Percentiles rank a stretch among this genome's conserved stretches.
Conservation (phyloP, 2,113 vertebrate genomes). For the Dendrocopos noguchii region DNA sequence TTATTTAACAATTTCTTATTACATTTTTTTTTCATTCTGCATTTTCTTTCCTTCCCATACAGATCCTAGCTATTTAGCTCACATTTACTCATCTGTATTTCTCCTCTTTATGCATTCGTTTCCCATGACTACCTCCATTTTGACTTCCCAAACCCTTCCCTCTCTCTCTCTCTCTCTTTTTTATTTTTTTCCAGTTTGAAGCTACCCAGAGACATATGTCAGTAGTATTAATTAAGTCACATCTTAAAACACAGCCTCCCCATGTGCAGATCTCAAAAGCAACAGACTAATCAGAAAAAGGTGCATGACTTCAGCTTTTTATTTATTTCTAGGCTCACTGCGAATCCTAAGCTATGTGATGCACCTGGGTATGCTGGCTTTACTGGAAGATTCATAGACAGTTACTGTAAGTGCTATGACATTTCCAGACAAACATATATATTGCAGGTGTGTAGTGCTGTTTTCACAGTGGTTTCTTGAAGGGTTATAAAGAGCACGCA, state of each 20-base stretch:
- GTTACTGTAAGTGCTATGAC: background rate
- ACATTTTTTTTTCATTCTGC: background rate
- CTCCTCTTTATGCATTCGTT: background rate
- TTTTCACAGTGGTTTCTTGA: constrained; percentile 7
- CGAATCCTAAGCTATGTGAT: background rate
- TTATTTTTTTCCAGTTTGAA: background rate
- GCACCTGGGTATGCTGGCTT: background rate
- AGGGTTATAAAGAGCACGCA: background rate
- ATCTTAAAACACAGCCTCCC: background rate
- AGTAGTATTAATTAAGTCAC: background rate
- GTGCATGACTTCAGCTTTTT: constrained; percentile 18
- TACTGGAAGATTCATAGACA: constrained; percentile 4
- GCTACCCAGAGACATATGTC: background rate
- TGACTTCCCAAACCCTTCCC: background rate
- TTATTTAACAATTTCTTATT: background rate
- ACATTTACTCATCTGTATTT: background rate
- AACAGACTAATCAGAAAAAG: constrained; percentile 21
- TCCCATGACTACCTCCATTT: background rate
- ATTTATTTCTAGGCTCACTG: background rate
- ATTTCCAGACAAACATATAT: background rate
- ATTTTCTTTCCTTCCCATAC: background rate
- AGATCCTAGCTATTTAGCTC: background rate
- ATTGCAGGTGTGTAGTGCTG: background rate
- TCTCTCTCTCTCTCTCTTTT: background rate
- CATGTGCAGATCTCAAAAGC: background rate